These are phyloP conservation scores for Germaria angustata DNA, from an alignment of 2,888 invertebrate species.

Conservation along the genomic window DNA sequence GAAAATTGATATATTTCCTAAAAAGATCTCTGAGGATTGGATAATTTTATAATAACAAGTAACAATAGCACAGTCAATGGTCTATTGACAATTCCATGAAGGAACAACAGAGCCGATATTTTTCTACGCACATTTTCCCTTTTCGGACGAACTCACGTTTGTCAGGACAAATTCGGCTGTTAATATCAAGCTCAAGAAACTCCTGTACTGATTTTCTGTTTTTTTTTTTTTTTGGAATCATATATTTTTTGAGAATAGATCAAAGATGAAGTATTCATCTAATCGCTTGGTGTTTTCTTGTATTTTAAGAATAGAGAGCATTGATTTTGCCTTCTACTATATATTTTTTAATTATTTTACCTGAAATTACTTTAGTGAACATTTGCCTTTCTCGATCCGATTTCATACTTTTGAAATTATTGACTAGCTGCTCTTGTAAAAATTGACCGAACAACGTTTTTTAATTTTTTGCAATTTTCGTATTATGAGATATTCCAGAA, in stretches of 20 bases:
- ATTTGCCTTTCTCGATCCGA: slow-evolving; percentile 32
- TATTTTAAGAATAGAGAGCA: slow-evolving; percentile 20
- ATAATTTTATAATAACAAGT: no score
- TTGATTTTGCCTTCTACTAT: slow-evolving; percentile 21
- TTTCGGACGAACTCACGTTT: slow-evolving; percentile 6
- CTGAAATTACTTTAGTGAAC: slow-evolving; percentile 29
- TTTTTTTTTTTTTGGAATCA: slow-evolving; percentile 11
- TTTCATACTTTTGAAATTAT: slow-evolving; percentile 35
- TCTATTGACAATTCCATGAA: no score
- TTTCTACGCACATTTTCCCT: slow-evolving; percentile 16
- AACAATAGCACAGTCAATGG: no score
- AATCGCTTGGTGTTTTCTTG: slow-evolving; percentile 18
- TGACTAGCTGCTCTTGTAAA: slow-evolving; percentile 13
- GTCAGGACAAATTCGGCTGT: slow-evolving; percentile 4
- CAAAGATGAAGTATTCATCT: slow-evolving; percentile 17
- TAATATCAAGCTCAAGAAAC: slow-evolving; percentile 27
- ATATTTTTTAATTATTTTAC: slow-evolving; percentile 29
- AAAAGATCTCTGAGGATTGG: no score
- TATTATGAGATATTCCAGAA: slow-evolving; percentile 21
- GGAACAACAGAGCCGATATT: no score
- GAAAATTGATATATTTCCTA: no score
- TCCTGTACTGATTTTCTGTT: not conserved
- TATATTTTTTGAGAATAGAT: slow-evolving; percentile 4
- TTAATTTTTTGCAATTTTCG: not conserved
- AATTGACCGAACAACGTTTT: slow-evolving; percentile 1